phyloP scores from a whole-genome alignment of 2,113 vertebrate genomes.

The Anhinga anhinga region DNA sequence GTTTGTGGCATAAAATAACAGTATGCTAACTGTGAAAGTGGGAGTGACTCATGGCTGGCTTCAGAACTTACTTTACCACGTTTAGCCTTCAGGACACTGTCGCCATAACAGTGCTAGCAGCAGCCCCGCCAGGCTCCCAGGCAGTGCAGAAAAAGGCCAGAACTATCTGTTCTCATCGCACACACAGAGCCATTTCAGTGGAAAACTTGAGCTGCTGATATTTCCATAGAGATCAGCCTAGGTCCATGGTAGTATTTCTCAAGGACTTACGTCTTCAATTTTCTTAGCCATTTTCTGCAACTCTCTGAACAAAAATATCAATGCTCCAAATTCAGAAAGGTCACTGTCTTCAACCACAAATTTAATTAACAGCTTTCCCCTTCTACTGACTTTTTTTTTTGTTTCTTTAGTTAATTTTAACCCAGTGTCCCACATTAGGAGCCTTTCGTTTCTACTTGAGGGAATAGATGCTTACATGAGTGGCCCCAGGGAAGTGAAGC shows the following conservation, averaged over 20 bases:
- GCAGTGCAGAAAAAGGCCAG: neutral
- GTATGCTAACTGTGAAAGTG: neutral
- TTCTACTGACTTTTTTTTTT: neutral
- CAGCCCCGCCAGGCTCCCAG: neutral
- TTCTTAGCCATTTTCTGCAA: conserved; percentile 26
- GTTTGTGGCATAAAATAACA: neutral
- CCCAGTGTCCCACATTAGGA: neutral
- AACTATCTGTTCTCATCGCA: neutral
- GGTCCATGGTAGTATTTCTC: neutral
- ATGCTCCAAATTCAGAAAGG: neutral
- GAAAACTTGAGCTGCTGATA: neutral
- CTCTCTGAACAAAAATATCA: conserved; percentile 15
- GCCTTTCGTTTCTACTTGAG: neutral
- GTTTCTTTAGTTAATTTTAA: conserved; percentile 17
- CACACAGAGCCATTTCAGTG: neutral
- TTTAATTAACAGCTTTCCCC: neutral
- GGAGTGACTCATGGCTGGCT: neutral
- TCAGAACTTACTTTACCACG: neutral
- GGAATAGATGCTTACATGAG: neutral
- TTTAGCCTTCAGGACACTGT: neutral
- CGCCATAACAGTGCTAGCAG: neutral
- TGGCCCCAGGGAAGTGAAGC: neutral
- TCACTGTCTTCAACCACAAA: neutral
- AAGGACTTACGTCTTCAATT: neutral
- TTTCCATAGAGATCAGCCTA: neutral